phyloP scores from a whole-genome alignment of 2,888 invertebrate genomes.

The Sisyra nigra region DNA sequence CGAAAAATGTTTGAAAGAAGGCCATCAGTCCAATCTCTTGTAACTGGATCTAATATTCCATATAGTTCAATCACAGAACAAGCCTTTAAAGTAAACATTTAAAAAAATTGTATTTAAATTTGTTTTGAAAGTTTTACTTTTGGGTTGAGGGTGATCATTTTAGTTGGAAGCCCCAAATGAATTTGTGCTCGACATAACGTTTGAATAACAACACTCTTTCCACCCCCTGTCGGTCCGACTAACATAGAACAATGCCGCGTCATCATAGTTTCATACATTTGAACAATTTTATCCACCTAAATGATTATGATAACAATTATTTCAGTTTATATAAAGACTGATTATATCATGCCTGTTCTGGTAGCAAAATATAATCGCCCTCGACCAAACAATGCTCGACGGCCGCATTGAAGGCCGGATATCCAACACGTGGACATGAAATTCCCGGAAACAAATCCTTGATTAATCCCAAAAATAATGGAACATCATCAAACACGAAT shows the following conservation, averaged over 20 bases:
- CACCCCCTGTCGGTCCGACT: constrained; percentile 86
- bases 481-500: constrained; percentile 83
- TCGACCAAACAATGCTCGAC: constrained; percentile 50
- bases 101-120: constrained; percentile 9
- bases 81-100: constrained; percentile 33
- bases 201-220: constrained; percentile 74
- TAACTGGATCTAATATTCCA: constrained; percentile 69
- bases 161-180: constrained; percentile 59
- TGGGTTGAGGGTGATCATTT: constrained; percentile 66
- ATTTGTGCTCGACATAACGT: constrained; percentile 65
- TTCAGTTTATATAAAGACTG: neutral
- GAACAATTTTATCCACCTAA: constrained; percentile 75
- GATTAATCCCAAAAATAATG: constrained; percentile 73
- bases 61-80: constrained; percentile 80
- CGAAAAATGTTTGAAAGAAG: constrained; percentile 80
- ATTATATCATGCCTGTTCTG: constrained; percentile 42
- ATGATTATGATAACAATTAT: constrained; percentile 7
- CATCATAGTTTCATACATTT: constrained; percentile 90
- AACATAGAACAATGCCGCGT: constrained; percentile 84
- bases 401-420: constrained; percentile 72
- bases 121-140: constrained; percentile 35
- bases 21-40: constrained; percentile 88
- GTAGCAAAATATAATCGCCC: constrained; percentile 49
- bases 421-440: constrained; percentile 74
- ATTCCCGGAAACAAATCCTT: constrained; percentile 81